These are phyloP conservation scores for Eulemur macaco DNA, from an alignment of 2,113 vertebrate species.

Conservation along the genomic window DNA sequence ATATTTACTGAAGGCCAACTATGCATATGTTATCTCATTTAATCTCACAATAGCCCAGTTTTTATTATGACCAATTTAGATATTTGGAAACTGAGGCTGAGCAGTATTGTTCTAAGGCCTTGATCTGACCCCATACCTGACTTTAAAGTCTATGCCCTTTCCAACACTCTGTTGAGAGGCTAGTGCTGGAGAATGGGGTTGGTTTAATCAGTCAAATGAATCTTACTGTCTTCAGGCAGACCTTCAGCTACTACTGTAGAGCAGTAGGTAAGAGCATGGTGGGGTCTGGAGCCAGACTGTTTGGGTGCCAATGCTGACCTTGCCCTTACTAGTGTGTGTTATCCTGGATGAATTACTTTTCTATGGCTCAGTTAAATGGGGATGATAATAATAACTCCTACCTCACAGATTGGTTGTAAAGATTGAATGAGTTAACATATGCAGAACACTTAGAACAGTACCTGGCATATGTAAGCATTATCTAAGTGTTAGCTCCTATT, in stretches of 20 bases:
- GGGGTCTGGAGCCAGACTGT: not conserved
- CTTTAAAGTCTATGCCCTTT: not conserved
- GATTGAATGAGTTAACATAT: not conserved
- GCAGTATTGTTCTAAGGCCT: not conserved
- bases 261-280: not conserved
- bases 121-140: not conserved
- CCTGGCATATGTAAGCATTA: not conserved
- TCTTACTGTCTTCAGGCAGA: not conserved
- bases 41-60: not conserved
- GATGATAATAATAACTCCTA: not conserved
- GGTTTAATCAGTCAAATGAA: not conserved
- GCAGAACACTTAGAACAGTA: not conserved
- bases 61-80: not conserved
- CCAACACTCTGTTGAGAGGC: not conserved
- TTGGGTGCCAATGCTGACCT: not conserved
- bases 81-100: not conserved
- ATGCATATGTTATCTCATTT: not conserved
- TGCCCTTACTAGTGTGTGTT: not conserved
- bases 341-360: not conserved
- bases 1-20: not conserved
- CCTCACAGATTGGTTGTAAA: not conserved
- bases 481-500: not conserved
- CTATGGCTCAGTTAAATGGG: not conserved
- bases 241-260: not conserved
- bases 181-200: not conserved